Evolutionary conservation across 2,888 invertebrate genomes (phyloP).

Genomic region (Ophraella communa): DNA sequence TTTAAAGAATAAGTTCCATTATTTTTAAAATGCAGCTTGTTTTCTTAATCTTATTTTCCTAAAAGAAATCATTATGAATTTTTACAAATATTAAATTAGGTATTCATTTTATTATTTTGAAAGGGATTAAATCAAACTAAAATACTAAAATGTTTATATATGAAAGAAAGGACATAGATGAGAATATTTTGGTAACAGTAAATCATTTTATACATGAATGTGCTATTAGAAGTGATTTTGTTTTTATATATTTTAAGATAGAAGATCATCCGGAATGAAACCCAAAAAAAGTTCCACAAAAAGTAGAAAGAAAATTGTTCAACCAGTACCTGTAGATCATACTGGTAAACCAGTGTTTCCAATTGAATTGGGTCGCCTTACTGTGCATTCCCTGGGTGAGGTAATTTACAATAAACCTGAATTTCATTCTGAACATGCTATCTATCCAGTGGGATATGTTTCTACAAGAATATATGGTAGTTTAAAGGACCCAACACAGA

Average conservation of each 20-base stretch:
- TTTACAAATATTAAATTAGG: no score
- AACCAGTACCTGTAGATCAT: constrained; percentile 70
- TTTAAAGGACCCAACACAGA: constrained; percentile 70
- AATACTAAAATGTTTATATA: no score
- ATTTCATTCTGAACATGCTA: constrained; percentile 74
- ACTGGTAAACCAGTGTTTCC: constrained; percentile 76
- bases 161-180: no score
- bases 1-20: not conserved
- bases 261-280: constrained; percentile 42
- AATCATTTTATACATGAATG: not conserved
- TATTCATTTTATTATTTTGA: no score
- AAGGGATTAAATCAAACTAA: no score
- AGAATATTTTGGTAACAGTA: no score
- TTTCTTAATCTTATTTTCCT: no score
- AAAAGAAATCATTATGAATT: no score
- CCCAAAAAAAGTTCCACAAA: constrained; percentile 47
- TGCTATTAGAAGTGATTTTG: not conserved
- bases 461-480: constrained; percentile 79
- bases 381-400: constrained; percentile 78
- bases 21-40: no score
- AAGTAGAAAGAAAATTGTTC: constrained; percentile 62
- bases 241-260: constrained; percentile 30
- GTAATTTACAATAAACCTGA: constrained; percentile 71
- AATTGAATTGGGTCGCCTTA: constrained; percentile 72
- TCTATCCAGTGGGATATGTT: constrained; percentile 80